Conservation (phyloP, 1,140 invertebrate species). For the Micrasema longulum region DNA sequence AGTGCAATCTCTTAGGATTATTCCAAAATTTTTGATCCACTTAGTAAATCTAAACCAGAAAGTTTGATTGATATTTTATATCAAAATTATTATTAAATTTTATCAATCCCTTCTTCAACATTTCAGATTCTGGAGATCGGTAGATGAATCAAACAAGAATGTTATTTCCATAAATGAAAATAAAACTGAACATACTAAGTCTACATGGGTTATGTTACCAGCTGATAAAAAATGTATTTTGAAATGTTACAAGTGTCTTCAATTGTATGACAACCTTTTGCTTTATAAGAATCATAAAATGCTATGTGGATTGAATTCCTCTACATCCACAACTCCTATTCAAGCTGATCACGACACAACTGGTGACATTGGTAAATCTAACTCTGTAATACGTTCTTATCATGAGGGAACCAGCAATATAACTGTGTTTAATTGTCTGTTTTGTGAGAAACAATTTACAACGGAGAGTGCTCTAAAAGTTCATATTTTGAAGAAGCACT, state of each 20-base stretch:
- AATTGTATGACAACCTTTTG: background rate
- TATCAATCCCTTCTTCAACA: constrained; percentile 6
- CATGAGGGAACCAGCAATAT: too few relatives aligned
- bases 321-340: background rate
- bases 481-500: constrained; percentile 13
- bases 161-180: constrained; percentile 2
- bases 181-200: background rate
- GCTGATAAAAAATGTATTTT: background rate
- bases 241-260: background rate
- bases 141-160: constrained; percentile 6
- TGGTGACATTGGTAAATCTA: background rate
- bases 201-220: background rate
- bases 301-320: background rate
- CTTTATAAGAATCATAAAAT: background rate
- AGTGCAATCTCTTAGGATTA: too few relatives aligned
- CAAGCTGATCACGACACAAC: background rate
- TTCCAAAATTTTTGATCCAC: too few relatives aligned
- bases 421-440: constrained; percentile 12
- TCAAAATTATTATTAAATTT: constrained; percentile 6
- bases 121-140: constrained; percentile 15
- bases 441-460: constrained; percentile 1
- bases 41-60: too few relatives aligned
- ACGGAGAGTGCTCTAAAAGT: constrained; percentile 2
- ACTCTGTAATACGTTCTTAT: too few relatives aligned
- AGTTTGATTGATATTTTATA: too few relatives aligned